These are phyloP conservation scores for Carcinoscorpius rotundicauda DNA, from an alignment of 1,140 invertebrate species.

Conservation along the genomic window DNA sequence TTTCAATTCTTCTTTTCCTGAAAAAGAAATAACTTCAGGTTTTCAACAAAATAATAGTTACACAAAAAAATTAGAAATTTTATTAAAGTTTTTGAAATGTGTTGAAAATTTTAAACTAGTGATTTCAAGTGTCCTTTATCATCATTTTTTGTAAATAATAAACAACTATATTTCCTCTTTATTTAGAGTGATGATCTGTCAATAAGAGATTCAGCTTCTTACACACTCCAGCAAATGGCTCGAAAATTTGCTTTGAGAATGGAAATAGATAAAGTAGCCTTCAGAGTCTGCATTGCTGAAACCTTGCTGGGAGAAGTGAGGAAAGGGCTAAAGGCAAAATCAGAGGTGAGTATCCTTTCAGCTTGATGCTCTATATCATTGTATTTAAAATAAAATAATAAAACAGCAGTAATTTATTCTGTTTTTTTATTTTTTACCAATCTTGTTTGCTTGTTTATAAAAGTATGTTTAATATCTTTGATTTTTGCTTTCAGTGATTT, in stretches of 20 bases:
- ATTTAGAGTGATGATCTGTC: conserved; percentile 61
- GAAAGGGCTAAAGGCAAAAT: conserved; percentile 17
- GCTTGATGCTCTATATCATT: background rate
- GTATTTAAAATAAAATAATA: background rate
- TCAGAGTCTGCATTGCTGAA: conserved; percentile 14
- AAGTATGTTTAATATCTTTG: no score
- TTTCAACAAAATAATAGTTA: no score
- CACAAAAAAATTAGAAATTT: no score
- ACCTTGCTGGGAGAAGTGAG: conserved; percentile 18
- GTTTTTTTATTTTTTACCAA: conserved; percentile 1
- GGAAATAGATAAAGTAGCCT: conserved; percentile 12
- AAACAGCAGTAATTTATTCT: background rate
- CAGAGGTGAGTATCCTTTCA: conserved; percentile 15
- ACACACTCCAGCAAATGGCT: conserved; percentile 53
- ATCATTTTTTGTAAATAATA: conserved; percentile 12
- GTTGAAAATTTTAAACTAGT: no score
- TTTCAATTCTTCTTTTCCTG: no score
- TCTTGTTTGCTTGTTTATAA: no score
- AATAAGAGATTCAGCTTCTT: conserved; percentile 58
- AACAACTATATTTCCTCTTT: conserved; percentile 13
- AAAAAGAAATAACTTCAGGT: no score
- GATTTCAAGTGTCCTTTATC: no score
- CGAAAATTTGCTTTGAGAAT: conserved; percentile 32
- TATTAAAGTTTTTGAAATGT: no score
- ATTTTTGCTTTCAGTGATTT: no score